Conservation (phyloP, 92 coral and sea anemone genomes). For the Epizoanthus ramosus region DNA sequence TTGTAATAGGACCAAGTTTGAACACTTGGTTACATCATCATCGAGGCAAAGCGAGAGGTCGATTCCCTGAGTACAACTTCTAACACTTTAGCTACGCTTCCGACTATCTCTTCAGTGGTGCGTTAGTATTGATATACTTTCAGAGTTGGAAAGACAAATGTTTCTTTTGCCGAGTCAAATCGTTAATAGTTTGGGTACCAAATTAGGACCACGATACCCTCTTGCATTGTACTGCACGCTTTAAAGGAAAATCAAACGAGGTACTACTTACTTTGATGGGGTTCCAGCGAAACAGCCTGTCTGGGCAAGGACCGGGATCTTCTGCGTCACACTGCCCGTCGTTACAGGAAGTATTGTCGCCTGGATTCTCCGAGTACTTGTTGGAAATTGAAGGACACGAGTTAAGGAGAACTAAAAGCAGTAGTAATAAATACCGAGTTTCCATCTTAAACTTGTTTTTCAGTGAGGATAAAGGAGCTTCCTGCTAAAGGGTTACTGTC, state of each 20-base stretch:
- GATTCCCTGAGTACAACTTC: too few relatives aligned
- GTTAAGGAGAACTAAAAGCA: neutral
- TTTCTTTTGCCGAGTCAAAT: too few relatives aligned
- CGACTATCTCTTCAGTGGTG: too few relatives aligned
- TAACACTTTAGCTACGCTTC: too few relatives aligned
- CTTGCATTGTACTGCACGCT: too few relatives aligned
- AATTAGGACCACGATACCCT: too few relatives aligned
- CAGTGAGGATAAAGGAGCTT: neutral
- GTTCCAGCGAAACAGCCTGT: slow-evolving; percentile 86
- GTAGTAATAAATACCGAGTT: neutral
- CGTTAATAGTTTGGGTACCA: too few relatives aligned
- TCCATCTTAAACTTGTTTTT: neutral
- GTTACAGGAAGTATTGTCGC: neutral
- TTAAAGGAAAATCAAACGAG: neutral
- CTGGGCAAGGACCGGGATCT: slow-evolving; percentile 30
- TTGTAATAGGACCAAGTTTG: too few relatives aligned
- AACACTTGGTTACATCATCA: too few relatives aligned
- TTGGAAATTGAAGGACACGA: neutral
- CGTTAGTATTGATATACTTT: too few relatives aligned
- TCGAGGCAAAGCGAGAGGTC: too few relatives aligned
- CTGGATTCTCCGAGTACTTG: neutral
- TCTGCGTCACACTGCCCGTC: slow-evolving; percentile 4
- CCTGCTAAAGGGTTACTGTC: neutral
- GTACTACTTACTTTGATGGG: slow-evolving; percentile 75
- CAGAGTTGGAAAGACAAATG: too few relatives aligned